Conservation (phyloP, 1,140 invertebrate species). For the Aphelinus certus region DNA sequence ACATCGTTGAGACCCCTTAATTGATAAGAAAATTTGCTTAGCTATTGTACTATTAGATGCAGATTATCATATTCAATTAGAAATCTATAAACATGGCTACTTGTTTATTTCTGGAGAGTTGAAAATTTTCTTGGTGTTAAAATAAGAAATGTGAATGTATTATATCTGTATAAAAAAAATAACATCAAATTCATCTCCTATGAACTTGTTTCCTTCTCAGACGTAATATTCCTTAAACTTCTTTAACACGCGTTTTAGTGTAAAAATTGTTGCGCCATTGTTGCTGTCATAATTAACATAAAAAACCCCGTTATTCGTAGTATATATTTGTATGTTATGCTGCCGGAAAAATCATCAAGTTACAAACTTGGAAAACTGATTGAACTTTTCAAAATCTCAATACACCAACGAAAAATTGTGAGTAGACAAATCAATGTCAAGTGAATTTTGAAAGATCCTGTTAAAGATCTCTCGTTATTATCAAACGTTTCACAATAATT, state of each 20-base stretch:
- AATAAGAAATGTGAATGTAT: conserved; percentile 45
- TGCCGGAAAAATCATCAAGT: conserved; percentile 8
- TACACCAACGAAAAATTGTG: too few species aligned
- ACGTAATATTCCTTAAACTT: conserved; percentile 20
- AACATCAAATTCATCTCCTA: conserved; percentile 17
- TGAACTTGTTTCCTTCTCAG: conserved; percentile 30
- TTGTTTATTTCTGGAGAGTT: conserved; percentile 46
- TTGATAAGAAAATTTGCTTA: conserved; percentile 23
- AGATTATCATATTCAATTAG: conserved; percentile 13
- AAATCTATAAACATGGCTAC: conserved; percentile 40
- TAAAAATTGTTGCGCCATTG: conserved; percentile 32
- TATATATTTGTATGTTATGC: conserved; percentile 11
- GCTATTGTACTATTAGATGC: conserved; percentile 36
- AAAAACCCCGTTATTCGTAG: conserved; percentile 21
- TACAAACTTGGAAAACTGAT: neutral
- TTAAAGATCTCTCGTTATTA: too few species aligned
- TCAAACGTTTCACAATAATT: too few species aligned
- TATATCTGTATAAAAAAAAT: conserved; percentile 49
- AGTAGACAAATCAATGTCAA: too few species aligned
- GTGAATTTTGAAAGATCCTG: too few species aligned
- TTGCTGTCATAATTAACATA: conserved; percentile 14
- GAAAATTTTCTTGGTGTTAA: conserved; percentile 31
- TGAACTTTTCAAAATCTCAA: too few species aligned
- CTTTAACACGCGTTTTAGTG: conserved; percentile 38
- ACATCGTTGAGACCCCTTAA: conserved; percentile 35